Conservation (phyloP, 2,113 vertebrate genomes). For the Tragelaphus strepsiceros region DNA sequence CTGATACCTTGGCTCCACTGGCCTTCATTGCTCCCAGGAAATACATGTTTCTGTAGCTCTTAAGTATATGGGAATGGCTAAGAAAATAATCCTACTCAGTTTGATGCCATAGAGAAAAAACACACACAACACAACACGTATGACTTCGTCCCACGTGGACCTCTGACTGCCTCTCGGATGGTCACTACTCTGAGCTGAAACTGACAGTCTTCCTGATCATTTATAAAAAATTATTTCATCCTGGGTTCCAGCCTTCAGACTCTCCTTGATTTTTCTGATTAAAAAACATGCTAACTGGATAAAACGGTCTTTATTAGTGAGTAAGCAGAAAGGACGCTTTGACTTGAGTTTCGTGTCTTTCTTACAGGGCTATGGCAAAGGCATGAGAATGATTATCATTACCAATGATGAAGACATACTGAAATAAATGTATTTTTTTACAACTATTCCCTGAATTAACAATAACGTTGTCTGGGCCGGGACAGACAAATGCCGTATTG, state of each 20-base stretch:
- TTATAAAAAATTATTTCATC: neutral
- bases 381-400: slow-evolving; percentile 29
- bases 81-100: neutral
- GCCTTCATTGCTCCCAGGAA: neutral
- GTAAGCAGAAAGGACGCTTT: neutral
- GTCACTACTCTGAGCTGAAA: neutral
- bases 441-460: slow-evolving; percentile 17
- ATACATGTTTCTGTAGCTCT: neutral
- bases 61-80: neutral
- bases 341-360: neutral
- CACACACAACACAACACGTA: neutral
- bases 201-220: neutral
- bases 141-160: neutral
- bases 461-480: neutral
- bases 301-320: slow-evolving; percentile 21
- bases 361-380: neutral
- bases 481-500: neutral
- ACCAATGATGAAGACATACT: neutral
- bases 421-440: slow-evolving; percentile 45
- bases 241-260: neutral
- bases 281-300: slow-evolving; percentile 6
- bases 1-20: neutral
- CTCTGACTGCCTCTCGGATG: neutral
- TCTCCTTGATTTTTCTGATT: neutral
- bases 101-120: neutral